Evolutionary conservation across 2,888 invertebrate species (phyloP), one percentile per base, ranked within the genome.

Genomic region (Linhomoeus sp.): DNA sequence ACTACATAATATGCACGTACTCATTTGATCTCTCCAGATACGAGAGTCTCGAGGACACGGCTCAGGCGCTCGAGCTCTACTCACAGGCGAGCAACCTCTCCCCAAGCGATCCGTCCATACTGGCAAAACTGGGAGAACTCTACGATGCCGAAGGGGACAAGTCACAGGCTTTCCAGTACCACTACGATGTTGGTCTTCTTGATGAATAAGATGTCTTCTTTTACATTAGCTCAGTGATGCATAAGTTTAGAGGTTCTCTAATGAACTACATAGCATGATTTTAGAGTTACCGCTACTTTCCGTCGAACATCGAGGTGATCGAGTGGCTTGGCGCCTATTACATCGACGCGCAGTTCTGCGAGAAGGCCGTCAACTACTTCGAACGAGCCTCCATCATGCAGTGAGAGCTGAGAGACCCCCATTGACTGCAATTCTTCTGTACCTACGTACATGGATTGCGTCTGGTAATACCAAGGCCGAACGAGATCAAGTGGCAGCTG

Each of bases 111-210:
- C 81, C 87, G 0, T 79, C 80, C 38, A 77, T 90, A 43, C 75
- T 90, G 43, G 79, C 82, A 58, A 82, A 84, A 62, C 74, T 92
- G 47, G 94, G 88, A 0, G 78, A 82, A 59, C 75, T 94, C 58
- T 86, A 84, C 64, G 86, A 86, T 59, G 77, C 76, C 49, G 77
- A 82, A 59, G 87, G 85, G 2, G 94, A 97, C 68, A 79, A 84
- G 55, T 82, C 83, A 57, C 82, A 82, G 64, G 84, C 86, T 0
- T 80, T 80, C 67, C 80, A 81, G 59, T 81, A 79, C 66, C 77
- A 81, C 60, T 76, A 75, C 60, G 82, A 83, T 66, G 81, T 80
- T 67, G 69, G 70, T 41, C 12, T 41, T 35, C 17, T 19, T n/a
- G n/a, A n/a, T n/a, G n/a, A n/a, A n/a, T n/a, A n/a, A n/a, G n/a